A percentile compares a stretch with the other conserved stretches of the same genome.
Conservation (phyloP, 2,888 invertebrate genomes). For the Schrankia costaestrigalis region DNA sequence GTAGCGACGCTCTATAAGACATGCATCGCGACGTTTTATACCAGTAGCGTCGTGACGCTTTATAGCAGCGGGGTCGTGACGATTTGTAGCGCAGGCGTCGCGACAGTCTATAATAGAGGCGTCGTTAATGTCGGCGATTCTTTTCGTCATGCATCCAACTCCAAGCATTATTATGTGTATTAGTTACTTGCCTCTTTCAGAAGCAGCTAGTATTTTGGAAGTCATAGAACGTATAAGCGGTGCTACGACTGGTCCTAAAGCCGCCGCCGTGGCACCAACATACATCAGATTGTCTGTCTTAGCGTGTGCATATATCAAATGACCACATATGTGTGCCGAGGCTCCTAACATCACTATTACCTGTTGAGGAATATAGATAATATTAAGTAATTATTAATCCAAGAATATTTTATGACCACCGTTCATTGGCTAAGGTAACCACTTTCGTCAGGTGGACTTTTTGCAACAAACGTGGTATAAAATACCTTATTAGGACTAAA, state of each 20-base stretch:
- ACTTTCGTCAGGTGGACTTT: too few relatives aligned
- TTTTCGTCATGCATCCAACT: background rate
- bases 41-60: too few relatives aligned
- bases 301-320: slow-evolving; percentile 85
- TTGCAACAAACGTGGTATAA: too few relatives aligned
- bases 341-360: slow-evolving; percentile 87
- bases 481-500: too few relatives aligned
- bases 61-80: too few relatives aligned
- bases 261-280: slow-evolving; percentile 85
- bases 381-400: background rate
- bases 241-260: slow-evolving; percentile 89
- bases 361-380: slow-evolving; percentile 49
- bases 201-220: slow-evolving; percentile 86
- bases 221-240: slow-evolving; percentile 91
- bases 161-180: background rate
- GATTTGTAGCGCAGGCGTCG: too few relatives aligned
- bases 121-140: too few relatives aligned
- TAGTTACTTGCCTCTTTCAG: slow-evolving; percentile 82
- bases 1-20: too few relatives aligned
- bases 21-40: too few relatives aligned
- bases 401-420: background rate
- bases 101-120: too few relatives aligned
- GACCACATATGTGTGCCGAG: slow-evolving; percentile 83
- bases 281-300: slow-evolving; percentile 81
- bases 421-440: too few relatives aligned